Percentiles rank a stretch among this genome's conserved stretches.
These are phyloP conservation scores for Ochotona curzoniae DNA, from an alignment of 2,113 vertebrate species.

Conservation along the genomic window DNA sequence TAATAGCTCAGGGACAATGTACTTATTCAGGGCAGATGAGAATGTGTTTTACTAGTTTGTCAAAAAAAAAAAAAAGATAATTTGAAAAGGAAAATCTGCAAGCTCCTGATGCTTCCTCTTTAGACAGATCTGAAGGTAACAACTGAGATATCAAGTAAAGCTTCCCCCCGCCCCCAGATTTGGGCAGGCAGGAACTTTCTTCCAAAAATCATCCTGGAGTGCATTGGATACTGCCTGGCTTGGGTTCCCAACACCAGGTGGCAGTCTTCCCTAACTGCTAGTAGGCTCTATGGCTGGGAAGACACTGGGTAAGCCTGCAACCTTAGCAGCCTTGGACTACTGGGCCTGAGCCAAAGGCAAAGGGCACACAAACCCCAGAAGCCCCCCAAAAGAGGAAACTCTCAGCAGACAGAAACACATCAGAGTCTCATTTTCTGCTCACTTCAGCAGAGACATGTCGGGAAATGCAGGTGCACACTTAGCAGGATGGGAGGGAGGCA, in stretches of 20 bases:
- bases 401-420: not conserved
- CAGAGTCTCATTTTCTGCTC: slow-evolving; percentile 63
- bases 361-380: not conserved
- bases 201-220: not conserved
- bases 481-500: slow-evolving; percentile 60
- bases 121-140: not conserved
- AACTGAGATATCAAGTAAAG: not conserved
- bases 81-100: rapidly evolving
- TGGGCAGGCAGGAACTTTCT: no score
- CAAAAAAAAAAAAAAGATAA: not conserved
- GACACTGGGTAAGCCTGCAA: not conserved
- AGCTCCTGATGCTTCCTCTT: not conserved
- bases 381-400: slow-evolving; percentile 23
- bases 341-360: not conserved
- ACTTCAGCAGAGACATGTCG: slow-evolving; percentile 58
- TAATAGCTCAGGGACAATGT: not conserved
- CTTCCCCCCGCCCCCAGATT: no score
- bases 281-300: rapidly evolving
- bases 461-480: slow-evolving; percentile 44
- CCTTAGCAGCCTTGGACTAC: not conserved
- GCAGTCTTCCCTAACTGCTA: not conserved
- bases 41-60: not conserved
- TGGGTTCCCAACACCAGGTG: not conserved
- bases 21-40: not conserved
- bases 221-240: no score